Conservation (phyloP, 1,140 invertebrate species). For the Diabrotica undecimpunctata region DNA sequence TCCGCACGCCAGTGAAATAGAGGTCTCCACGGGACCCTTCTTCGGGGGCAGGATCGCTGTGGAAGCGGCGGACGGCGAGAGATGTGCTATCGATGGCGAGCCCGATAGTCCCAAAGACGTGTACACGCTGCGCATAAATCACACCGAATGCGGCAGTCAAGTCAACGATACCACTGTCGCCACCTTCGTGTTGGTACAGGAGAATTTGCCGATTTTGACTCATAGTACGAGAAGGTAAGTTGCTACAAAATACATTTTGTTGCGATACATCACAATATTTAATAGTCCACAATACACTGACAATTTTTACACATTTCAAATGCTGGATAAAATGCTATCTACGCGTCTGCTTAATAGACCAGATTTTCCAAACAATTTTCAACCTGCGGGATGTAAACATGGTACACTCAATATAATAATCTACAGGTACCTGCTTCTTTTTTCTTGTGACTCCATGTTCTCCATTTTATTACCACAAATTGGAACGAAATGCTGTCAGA, state of each 20-base stretch:
- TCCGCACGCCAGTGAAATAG: constrained; percentile 70
- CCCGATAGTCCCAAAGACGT: constrained; percentile 62
- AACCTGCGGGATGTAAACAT: no score
- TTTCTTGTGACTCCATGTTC: no score
- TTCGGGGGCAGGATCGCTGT: constrained; percentile 73
- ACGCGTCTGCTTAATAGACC: no score
- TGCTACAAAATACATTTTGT: not conserved
- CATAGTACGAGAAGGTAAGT: constrained; percentile 65
- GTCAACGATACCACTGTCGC: constrained; percentile 70
- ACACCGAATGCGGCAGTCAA: constrained; percentile 70
- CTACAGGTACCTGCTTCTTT: no score
- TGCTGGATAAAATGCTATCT: no score
- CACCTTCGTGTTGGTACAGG: constrained; percentile 76
- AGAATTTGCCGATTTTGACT: constrained; percentile 74
- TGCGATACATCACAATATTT: no score
- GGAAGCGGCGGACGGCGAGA: constrained; percentile 61
- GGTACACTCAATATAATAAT: no score
- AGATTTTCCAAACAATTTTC: no score
- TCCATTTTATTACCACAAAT: no score
- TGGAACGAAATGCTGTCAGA: no score
- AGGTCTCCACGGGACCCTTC: constrained; percentile 73
- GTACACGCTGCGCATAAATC: constrained; percentile 70
- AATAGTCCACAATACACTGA: no score
- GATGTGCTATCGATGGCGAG: constrained; percentile 61
- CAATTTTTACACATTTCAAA: no score